phyloP scores from a whole-genome alignment of 1,140 invertebrate species.

The Zelostemma sp. region DNA sequence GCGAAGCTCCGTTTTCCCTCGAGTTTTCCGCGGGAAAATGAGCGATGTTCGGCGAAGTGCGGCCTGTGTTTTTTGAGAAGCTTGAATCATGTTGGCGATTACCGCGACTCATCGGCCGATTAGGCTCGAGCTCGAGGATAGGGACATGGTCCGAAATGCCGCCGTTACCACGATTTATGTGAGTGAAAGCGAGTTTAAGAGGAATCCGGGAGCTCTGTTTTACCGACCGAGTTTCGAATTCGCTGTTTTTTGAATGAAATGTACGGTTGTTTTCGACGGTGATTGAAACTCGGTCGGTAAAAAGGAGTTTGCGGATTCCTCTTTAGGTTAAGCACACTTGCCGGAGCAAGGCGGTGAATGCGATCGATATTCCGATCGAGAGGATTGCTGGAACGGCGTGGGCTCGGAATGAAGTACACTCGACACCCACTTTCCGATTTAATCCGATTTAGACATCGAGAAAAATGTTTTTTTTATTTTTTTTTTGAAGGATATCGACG shows the following conservation, averaged over 20 bases:
- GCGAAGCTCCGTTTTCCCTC: background rate
- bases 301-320: too few relatives aligned
- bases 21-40: slow-evolving; percentile 1
- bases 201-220: too few relatives aligned
- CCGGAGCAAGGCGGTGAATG: background rate
- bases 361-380: too few relatives aligned
- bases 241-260: too few relatives aligned
- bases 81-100: slow-evolving; percentile 63
- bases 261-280: too few relatives aligned
- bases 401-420: slow-evolving; percentile 5
- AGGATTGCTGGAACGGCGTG: background rate
- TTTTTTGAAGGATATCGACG: background rate
- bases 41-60: slow-evolving; percentile 13
- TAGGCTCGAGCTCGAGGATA: slow-evolving; percentile 64
- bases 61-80: too few relatives aligned
- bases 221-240: too few relatives aligned
- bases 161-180: slow-evolving; percentile 68
- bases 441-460: background rate
- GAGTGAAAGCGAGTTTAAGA: too few relatives aligned
- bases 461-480: background rate
- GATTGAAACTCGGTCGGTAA: too few relatives aligned
- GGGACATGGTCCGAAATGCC: slow-evolving; percentile 67
- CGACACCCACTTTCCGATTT: background rate
- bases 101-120: slow-evolving; percentile 60
- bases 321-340: too few relatives aligned